Conservation (phyloP, 2,113 vertebrate species). For the Salvelinus fontinalis region DNA sequence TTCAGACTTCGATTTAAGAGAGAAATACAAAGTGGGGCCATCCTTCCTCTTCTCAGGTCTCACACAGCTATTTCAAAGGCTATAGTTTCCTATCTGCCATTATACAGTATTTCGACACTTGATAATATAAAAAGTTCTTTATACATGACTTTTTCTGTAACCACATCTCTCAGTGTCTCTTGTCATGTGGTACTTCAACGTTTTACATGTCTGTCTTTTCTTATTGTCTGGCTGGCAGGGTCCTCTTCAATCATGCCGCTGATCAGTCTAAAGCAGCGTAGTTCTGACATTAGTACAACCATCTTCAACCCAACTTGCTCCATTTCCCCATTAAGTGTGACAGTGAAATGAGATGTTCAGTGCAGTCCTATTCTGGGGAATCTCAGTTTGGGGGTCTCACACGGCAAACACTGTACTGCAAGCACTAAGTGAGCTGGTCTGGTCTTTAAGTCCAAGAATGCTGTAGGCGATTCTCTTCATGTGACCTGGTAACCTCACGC, state of each 20-base stretch:
- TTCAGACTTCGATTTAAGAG: constrained; percentile 35
- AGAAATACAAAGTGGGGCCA: constrained; percentile 6
- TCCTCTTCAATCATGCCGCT: constrained; percentile 46
- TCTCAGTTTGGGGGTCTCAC: constrained; percentile 53
- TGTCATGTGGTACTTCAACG: neutral
- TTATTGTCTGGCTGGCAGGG: constrained; percentile 25
- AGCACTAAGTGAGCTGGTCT: constrained; percentile 77
- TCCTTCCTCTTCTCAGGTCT: neutral
- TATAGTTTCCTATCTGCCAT: neutral
- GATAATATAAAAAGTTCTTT: neutral
- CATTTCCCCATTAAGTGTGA: constrained; percentile 14
- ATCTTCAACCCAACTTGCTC: constrained; percentile 33
- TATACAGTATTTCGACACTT: constrained; percentile 31
- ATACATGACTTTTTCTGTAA: neutral
- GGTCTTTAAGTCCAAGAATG: constrained; percentile 90
- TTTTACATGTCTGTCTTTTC: constrained; percentile 30
- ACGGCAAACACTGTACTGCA: constrained; percentile 66
- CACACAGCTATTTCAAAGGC: neutral
- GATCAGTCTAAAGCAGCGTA: constrained; percentile 5
- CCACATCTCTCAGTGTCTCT: constrained; percentile 35
- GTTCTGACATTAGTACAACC: neutral
- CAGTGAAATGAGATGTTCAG: constrained; percentile 60
- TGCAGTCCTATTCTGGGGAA: constrained; percentile 60
- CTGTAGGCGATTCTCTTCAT: constrained; percentile 94
- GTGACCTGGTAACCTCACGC: constrained; percentile 89